Conservation (phyloP, 2,113 vertebrate genomes). For the Paradoxurus hermaphroditus region DNA sequence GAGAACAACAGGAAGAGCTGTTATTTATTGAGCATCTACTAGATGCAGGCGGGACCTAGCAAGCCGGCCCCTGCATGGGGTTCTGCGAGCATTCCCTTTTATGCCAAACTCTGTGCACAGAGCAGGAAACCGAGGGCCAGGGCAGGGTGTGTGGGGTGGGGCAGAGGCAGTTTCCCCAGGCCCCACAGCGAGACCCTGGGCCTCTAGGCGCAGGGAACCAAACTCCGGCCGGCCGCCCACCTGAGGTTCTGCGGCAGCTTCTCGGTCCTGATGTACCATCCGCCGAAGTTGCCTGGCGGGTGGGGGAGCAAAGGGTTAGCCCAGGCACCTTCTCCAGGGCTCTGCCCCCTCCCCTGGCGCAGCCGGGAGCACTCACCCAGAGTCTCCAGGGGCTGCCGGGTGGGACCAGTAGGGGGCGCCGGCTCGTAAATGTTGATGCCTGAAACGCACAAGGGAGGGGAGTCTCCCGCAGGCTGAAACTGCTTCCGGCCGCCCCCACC, state of each 20-base stretch:
- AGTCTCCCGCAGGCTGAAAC: background rate
- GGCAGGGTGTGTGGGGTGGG: too few relatives aligned
- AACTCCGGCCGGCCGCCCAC: background rate
- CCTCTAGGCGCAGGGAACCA: too few relatives aligned
- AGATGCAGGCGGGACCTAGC: background rate
- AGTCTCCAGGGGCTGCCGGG: constrained; percentile 57
- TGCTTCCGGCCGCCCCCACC: background rate
- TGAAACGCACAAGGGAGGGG: background rate
- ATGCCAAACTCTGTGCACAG: background rate
- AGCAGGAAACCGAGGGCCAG: background rate
- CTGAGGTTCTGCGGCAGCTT: constrained; percentile 79
- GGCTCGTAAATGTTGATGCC: constrained; percentile 77
- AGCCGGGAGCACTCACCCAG: constrained; percentile 54
- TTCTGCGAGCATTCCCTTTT: background rate
- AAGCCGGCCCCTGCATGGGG: background rate
- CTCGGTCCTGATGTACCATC: constrained; percentile 83
- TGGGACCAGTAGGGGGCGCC: constrained; percentile 57
- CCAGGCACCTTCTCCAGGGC: fast-evolving
- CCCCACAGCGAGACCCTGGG: background rate
- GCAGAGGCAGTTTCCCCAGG: background rate
- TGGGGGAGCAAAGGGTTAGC: background rate
- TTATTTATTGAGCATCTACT: background rate
- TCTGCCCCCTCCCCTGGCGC: fast-evolving
- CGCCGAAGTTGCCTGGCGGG: constrained; percentile 83
- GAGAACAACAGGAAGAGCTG: background rate